Base-by-base conservation (phyloP, 1,140 invertebrate genomes). In the Lepidurus couesii region DNA sequence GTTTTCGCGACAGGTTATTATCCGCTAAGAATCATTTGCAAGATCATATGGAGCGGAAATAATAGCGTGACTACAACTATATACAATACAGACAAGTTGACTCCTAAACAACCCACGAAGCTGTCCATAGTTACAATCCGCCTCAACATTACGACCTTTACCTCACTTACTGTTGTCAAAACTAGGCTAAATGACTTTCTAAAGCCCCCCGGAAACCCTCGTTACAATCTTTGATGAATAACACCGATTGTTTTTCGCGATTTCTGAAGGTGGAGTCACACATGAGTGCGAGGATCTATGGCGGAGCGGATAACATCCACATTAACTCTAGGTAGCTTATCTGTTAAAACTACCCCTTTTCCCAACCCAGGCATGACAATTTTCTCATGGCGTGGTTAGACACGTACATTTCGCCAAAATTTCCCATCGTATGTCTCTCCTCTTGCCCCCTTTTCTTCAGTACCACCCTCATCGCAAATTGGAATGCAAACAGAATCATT, bases 121-220 rank as follows among this genome's bases (percentile, higher is more conserved):
- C 34, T 34, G 34, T 34, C 34, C 34, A 34, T 34, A 34, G 34
- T 34, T 7, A 65, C 53, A 65, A 65, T 65, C 21, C 13, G 16
- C 53, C 1, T n/a, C 5, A 65, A 65, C 53, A 65, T 65, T 16
- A 65, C n/a, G 53, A 65, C 53, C 53, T 13, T 65, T 65, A 65
- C 16, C 21, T 65, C 21, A 13, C 53, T 21, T 1, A 65, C 16
- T 65, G 53, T n/a, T 65, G 53, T 65, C 53, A 65, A 65, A 65
- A 65, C 53, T 13, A 21, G 53, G 53, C n/a, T 65, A 65, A 65
- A 65, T 65, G 53, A 65, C 53, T 65, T 65, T 65, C 53, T 65
- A 7, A 65, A 16, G 53, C 53, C 21, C 21, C 45, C 6, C 21
- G 53, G 16, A 65, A 13, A 13, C 53, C 53, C n/a, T 65, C 21